phyloP scores from a whole-genome alignment of 2,797 vertebrate genomes.

The Martes flavigula region DNA sequence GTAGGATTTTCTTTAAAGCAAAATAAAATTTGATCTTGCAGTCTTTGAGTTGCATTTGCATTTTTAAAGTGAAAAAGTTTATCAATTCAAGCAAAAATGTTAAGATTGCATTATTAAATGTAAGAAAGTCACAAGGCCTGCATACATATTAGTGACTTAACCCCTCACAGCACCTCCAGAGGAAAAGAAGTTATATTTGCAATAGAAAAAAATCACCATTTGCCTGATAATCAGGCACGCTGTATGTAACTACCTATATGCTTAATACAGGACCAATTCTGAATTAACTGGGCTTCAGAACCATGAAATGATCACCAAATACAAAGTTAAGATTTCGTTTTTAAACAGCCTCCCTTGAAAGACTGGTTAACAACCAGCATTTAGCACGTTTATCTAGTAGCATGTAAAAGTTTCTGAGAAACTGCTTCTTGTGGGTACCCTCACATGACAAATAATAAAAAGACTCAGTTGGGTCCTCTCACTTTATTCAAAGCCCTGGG shows the following conservation, averaged over 20 bases:
- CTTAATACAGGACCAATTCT: neutral
- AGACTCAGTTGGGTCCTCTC: neutral
- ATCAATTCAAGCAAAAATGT: neutral
- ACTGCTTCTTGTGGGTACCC: neutral
- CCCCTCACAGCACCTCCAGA: neutral
- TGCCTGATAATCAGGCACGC: neutral
- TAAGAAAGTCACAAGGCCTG: neutral
- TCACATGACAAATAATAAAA: neutral
- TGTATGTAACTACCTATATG: neutral
- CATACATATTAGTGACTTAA: neutral
- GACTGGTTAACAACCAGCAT: neutral
- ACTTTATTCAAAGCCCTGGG: neutral
- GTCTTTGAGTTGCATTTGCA: constrained; percentile 4
- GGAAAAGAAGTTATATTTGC: neutral
- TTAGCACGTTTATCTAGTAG: constrained; percentile 14
- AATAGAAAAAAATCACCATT: neutral
- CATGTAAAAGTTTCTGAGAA: constrained; percentile 4
- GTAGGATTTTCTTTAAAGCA: constrained; percentile 28
- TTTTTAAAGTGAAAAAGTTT: constrained; percentile 48
- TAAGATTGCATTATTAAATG: neutral
- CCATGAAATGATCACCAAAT: constrained; percentile 12
- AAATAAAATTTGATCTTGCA: constrained; percentile 42
- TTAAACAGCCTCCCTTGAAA: neutral
- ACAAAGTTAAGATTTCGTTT: constrained; percentile 34
- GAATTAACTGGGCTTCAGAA: neutral